Conservation (phyloP, 37 sponge, comb jelly and placozoan species). For the Oscarella lobularis region DNA sequence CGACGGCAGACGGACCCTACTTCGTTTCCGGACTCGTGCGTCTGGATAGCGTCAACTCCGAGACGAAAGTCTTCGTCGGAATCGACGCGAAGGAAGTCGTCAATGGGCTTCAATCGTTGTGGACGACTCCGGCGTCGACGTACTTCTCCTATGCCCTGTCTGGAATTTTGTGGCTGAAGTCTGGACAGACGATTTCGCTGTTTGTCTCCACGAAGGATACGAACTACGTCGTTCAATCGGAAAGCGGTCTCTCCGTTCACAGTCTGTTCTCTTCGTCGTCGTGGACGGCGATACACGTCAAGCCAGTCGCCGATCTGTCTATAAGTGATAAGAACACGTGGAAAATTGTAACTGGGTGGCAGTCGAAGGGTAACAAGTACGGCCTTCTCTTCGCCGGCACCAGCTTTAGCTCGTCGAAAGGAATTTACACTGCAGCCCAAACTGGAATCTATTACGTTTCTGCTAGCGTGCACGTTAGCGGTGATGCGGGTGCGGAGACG, state of each 20-base stretch:
- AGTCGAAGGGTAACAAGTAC: background rate
- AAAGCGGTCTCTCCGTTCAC: slow-evolving; percentile 3
- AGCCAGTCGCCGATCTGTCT: background rate
- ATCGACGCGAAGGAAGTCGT: background rate
- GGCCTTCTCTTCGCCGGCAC: background rate
- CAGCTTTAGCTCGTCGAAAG: background rate
- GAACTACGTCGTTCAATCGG: background rate
- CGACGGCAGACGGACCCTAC: background rate
- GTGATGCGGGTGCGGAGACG: background rate
- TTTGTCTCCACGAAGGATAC: background rate
- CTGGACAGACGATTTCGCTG: background rate
- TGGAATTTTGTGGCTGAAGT: background rate
- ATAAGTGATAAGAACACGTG: background rate
- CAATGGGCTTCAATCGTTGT: background rate
- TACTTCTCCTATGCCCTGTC: background rate
- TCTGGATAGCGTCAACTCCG: background rate
- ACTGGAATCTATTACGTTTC: slow-evolving; percentile 4
- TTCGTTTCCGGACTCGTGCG: background rate
- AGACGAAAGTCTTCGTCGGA: background rate
- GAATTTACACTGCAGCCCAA: background rate
- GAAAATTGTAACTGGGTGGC: background rate
- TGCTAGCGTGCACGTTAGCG: background rate
- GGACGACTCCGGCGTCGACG: background rate
- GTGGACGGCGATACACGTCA: background rate
- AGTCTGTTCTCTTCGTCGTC: background rate